Percentiles rank a stretch among this genome's conserved stretches.
These are phyloP conservation scores for Apantesis nais DNA, from an alignment of 2,888 invertebrate species.

Conservation along the genomic window DNA sequence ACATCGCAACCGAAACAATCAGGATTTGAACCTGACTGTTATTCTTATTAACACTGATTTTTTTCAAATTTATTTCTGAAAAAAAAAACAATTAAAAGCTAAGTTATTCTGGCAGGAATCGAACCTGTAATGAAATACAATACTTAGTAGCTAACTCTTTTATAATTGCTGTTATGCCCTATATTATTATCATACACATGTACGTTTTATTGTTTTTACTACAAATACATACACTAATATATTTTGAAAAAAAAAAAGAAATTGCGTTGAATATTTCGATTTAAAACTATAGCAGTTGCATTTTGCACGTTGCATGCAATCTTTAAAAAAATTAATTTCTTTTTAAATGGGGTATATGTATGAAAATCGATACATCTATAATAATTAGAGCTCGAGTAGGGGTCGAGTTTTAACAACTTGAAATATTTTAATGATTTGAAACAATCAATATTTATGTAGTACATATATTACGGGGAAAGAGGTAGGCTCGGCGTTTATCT, in stretches of 20 bases:
- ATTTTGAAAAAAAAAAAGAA: background rate
- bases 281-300: background rate
- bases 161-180: background rate
- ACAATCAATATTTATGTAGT: too few relatives aligned
- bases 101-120: conserved; percentile 25
- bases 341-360: background rate
- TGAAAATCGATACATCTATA: background rate
- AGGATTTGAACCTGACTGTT: conserved; percentile 17
- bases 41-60: conserved; percentile 2
- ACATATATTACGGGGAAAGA: too few relatives aligned
- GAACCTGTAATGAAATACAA: conserved; percentile 30
- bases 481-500: too few relatives aligned
- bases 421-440: too few relatives aligned
- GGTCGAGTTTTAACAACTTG: too few relatives aligned
- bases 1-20: background rate
- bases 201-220: background rate
- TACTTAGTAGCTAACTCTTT: background rate
- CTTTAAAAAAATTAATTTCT: background rate
- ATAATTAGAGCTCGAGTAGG: too few relatives aligned
- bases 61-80: conserved; percentile 6
- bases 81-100: conserved; percentile 9
- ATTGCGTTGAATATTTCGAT: background rate
- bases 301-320: too few relatives aligned
- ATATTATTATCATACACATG: too few relatives aligned
- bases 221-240: background rate